Evolutionary conservation across 1,140 invertebrate genomes (phyloP), one percentile per base, ranked within the genome.

Genomic region (Bicyclus anynana): DNA sequence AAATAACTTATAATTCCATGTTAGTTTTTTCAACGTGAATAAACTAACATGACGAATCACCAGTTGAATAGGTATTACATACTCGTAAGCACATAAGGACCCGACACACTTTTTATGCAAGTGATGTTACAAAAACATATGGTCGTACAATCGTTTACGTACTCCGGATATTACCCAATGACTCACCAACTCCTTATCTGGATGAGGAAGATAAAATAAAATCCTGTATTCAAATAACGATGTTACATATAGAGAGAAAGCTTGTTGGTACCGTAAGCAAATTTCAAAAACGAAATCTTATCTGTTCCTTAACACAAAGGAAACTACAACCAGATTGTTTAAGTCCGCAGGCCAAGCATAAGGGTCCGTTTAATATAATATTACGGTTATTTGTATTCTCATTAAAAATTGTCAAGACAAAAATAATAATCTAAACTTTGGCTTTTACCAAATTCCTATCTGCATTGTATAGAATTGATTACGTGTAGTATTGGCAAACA

Each of bases 181-280:
- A 84, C 52, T 83, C 77, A 86, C 59, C 64, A 55, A 29, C 51
- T 68, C 64, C 72, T 79, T 83, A 78, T 80, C 73, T 81, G 61
- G 67, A 71, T 81, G 68, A 75, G 72, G 65, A 62, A 74, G 74
- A 77, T 79, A 74, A 76, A 67, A 72, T 55, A 53, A 65, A 61
- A 68, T 57, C 26, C 20, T 17, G 14, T 18, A 35, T 35, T 50
- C 35, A 66, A 65, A 65, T 58, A 68, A 51, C 65, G 49, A 35
- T 5, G n/a, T 48, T 20, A n/a, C 17, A 20, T 44, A 44, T 44
- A n/a, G 42, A 5, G 42, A 44, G 42, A 44, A 44, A 44, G 2
- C 42, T 17, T 23, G 20, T 14, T 23, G 7, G 10, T n/a, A 20
- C n/a, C 5, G 14, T 40, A 5, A 5, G 37, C 10, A 40, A 3